Evolutionary conservation across 2,113 vertebrate genomes (phyloP).

Genomic region (Phrynosoma platyrhinos): DNA sequence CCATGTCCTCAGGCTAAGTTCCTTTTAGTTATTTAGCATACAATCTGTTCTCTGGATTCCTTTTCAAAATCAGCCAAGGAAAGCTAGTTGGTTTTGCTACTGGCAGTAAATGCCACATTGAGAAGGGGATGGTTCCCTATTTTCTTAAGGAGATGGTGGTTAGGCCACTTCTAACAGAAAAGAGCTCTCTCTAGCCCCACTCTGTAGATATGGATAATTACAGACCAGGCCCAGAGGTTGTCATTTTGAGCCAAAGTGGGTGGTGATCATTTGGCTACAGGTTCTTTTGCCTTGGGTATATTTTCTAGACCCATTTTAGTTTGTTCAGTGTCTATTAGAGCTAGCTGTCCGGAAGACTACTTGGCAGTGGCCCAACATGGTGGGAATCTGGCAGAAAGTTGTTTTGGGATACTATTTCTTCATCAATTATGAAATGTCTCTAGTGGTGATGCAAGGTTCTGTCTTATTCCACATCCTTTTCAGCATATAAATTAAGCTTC

Average conservation of each 20-base stretch:
- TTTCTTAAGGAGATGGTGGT: background rate
- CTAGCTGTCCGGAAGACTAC: background rate
- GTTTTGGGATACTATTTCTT: background rate
- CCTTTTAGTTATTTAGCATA: background rate
- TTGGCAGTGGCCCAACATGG: background rate
- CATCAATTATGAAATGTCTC: background rate
- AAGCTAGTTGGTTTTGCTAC: background rate
- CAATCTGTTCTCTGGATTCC: background rate
- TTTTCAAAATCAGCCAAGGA: background rate
- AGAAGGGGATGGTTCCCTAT: background rate
- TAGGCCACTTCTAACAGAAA: background rate
- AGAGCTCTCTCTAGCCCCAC: background rate
- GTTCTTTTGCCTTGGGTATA: background rate
- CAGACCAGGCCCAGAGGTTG: background rate
- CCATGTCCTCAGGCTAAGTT: background rate
- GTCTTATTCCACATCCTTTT: background rate
- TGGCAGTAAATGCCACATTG: background rate
- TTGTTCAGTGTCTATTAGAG: background rate
- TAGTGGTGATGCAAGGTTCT: background rate
- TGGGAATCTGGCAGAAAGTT: no score
- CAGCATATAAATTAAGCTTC: background rate
- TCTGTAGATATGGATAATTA: background rate
- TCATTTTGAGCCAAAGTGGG: background rate
- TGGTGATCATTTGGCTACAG: background rate
- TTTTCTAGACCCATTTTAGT: background rate